Conservation (phyloP, 2,888 invertebrate species). For the Torymus auratus region DNA sequence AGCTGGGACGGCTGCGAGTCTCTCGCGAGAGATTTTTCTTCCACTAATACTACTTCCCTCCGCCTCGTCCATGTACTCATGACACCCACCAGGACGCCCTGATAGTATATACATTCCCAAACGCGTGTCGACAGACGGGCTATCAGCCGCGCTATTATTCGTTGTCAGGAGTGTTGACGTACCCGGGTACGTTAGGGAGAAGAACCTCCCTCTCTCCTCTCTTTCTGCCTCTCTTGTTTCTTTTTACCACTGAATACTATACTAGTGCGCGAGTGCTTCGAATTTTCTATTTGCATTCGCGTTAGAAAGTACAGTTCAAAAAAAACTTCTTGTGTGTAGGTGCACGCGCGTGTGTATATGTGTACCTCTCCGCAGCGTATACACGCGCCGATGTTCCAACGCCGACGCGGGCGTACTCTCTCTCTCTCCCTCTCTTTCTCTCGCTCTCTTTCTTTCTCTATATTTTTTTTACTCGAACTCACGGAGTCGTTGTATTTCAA, state of each 20-base stretch:
- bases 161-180: constrained; percentile 1
- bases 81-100: not conserved
- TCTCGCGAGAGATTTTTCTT: constrained; percentile 25
- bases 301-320: not conserved
- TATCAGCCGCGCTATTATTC: constrained; percentile 34
- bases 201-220: not conserved
- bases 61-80: too few species aligned
- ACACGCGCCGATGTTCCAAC: too few species aligned
- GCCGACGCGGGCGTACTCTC: not conserved
- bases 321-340: too few species aligned
- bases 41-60: constrained; percentile 6
- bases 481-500: constrained; percentile 26
- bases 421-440: not conserved
- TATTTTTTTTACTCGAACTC: not conserved
- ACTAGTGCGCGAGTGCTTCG: not conserved
- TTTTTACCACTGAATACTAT: not conserved
- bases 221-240: not conserved
- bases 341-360: too few species aligned
- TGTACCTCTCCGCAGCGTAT: too few species aligned
- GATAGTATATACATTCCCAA: constrained; percentile 21
- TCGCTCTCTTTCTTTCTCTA: not conserved
- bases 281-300: constrained; percentile 16
- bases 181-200: not conserved
- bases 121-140: not conserved
- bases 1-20: not conserved